A percentile compares a stretch with the other conserved stretches of the same genome.
phyloP scores from a whole-genome alignment of 30 jellyfish, hydroid and myxozoan genomes.

The Clytia hemisphaerica region DNA sequence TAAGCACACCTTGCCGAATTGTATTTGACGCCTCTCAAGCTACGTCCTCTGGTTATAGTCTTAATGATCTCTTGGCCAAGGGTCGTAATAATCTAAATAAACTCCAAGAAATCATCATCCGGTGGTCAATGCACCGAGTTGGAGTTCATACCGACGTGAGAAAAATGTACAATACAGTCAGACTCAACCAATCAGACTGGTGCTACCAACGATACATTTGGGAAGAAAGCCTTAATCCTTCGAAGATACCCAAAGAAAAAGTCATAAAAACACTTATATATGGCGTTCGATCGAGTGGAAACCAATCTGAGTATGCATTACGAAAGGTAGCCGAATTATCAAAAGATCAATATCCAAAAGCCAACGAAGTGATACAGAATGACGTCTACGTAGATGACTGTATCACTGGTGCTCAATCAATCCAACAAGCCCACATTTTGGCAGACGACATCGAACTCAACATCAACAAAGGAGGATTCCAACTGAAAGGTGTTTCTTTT shows the following conservation, averaged over 20 bases:
- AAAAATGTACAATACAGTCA: neutral
- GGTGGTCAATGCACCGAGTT: slow-evolving; percentile 9
- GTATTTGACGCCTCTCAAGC: neutral
- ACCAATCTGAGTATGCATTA: neutral
- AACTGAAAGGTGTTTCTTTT: neutral
- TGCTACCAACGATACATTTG: slow-evolving; percentile 9
- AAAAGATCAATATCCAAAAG: neutral
- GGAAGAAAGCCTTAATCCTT: slow-evolving; percentile 6
- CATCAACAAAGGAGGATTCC: neutral
- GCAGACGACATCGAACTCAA: neutral
- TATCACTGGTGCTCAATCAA: neutral
- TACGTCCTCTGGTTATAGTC: neutral
- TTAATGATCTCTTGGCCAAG: neutral
- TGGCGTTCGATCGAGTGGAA: too few species aligned
- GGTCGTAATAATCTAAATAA: neutral
- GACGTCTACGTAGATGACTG: slow-evolving; percentile 1
- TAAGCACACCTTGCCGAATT: slow-evolving; percentile 1
- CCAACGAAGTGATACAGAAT: neutral
- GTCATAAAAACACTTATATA: neutral
- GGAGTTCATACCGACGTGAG: slow-evolving; percentile 7
- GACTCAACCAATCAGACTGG: neutral
- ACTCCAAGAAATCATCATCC: slow-evolving; percentile 9
- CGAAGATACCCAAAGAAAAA: neutral
- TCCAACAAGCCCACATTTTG: neutral
- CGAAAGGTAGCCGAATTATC: neutral